phyloP scores from a whole-genome alignment of 2,113 vertebrate genomes.

The Oophaga pumilio region DNA sequence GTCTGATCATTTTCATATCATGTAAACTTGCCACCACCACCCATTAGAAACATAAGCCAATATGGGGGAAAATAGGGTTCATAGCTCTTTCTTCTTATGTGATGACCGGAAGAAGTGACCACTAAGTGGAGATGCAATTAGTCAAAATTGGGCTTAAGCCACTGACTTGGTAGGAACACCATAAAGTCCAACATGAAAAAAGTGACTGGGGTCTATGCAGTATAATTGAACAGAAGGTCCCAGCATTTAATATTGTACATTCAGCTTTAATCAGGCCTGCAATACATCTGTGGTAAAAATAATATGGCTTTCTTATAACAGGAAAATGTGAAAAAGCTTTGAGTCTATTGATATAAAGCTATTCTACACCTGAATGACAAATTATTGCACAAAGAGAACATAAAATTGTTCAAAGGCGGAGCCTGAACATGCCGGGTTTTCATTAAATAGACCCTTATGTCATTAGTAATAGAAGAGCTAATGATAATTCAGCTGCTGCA shows the following conservation, averaged over 20 bases:
- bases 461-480: constrained; percentile 51
- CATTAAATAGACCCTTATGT: constrained; percentile 44
- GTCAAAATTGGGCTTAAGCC: neutral
- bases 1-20: too few relatives aligned
- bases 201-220: neutral
- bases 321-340: neutral
- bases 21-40: too few relatives aligned
- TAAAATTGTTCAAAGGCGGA: constrained; percentile 23
- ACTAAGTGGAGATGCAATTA: neutral
- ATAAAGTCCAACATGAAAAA: neutral
- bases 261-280: neutral
- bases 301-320: neutral
- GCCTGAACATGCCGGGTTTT: constrained; percentile 31
- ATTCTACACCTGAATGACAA: neutral
- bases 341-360: neutral
- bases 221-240: neutral
- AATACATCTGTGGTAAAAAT: neutral
- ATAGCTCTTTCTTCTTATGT: too few relatives aligned
- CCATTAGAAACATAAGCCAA: too few relatives aligned
- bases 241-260: neutral
- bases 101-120: neutral
- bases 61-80: too few relatives aligned
- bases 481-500: constrained; percentile 49
- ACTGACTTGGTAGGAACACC: neutral
- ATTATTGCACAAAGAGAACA: constrained; percentile 25